Conservation (phyloP, 2,888 invertebrate species). For the Agrochola litura region DNA sequence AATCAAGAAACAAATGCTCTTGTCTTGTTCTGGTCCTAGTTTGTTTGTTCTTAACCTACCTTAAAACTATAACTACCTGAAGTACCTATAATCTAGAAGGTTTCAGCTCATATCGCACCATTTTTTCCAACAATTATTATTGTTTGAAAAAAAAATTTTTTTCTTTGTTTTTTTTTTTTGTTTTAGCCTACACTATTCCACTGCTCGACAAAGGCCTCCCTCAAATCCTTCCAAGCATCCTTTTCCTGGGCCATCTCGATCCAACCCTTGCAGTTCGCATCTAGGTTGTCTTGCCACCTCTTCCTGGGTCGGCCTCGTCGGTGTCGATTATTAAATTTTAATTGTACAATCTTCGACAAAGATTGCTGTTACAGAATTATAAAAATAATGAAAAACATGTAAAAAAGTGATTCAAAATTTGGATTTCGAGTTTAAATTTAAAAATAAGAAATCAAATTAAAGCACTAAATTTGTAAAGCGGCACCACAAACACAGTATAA, state of each 20-base stretch:
- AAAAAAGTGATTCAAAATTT: neutral
- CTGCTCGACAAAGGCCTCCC: too few relatives aligned
- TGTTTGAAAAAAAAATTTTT: neutral
- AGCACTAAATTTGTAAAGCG: neutral
- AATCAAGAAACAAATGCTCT: neutral
- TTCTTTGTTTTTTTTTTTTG: too few relatives aligned
- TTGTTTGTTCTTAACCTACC: neutral
- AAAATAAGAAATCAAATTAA: neutral
- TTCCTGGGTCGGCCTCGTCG: too few relatives aligned
- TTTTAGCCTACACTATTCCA: too few relatives aligned
- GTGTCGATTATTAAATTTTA: neutral
- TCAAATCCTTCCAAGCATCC: too few relatives aligned
- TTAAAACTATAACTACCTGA: neutral
- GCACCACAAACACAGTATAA: neutral
- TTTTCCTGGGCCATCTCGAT: too few relatives aligned
- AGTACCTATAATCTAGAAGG: neutral
- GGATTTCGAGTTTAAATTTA: neutral
- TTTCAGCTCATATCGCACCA: neutral
- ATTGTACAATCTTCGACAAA: neutral
- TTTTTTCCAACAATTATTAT: neutral
- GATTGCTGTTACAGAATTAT: neutral
- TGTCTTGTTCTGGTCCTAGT: neutral
- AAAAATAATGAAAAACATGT: neutral
- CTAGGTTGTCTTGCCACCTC: too few relatives aligned
- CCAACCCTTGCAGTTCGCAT: too few relatives aligned